Base-by-base conservation (phyloP, 2,113 vertebrate genomes). In the Thamnophis sirtalis region DNA sequence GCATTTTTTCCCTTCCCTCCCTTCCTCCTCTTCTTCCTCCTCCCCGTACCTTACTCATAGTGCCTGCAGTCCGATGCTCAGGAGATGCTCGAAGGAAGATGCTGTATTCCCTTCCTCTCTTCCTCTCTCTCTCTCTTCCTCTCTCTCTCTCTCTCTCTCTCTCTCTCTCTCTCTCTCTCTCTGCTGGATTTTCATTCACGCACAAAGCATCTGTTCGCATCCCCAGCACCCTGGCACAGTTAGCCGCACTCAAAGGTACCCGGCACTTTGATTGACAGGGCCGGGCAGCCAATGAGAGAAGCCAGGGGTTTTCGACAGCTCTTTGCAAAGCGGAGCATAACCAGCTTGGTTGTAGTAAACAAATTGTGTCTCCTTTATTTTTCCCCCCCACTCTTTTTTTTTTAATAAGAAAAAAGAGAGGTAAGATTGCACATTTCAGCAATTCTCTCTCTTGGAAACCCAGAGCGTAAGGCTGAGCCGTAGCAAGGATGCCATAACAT, bases 1-100 rank as follows among this genome's bases (percentile, higher is more conserved):
- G 19, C 21, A 54, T 80, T 33, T n/a, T n/a, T n/a, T 0, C 11
- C 11, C 28, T 26, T n/a, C 11, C 22, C 22, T 24, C 24, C 24
- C 10, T 26, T 63, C 60, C 58, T 63, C 58, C 26, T 58, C 58
- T 2, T 26, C 58, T 26, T 15, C 60, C 60, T 5, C n/a, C 38
- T 38, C 84, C 26, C 13, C 91, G 80, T 73, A 92, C 91, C 91
- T 92, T 92, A 9, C 91, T 92, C 91, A 92, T 92, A 87, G 17
- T 43, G 58, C 13, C 58, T 54, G 86, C 63, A 53, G 63, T 33
- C 17, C 26, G 91, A 51, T 80, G 13, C 50, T 68, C 63, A 13
- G 49, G 38, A 53, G 43, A 33, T 50, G 10, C 53, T 88, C 53
- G 38, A 7, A 24, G 13, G 24, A 50, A n/a, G 87, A 91, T 87